These are phyloP conservation scores for Anthopleura sola DNA, from an alignment of 64 coral and sea anemone species.

Conservation along the genomic window DNA sequence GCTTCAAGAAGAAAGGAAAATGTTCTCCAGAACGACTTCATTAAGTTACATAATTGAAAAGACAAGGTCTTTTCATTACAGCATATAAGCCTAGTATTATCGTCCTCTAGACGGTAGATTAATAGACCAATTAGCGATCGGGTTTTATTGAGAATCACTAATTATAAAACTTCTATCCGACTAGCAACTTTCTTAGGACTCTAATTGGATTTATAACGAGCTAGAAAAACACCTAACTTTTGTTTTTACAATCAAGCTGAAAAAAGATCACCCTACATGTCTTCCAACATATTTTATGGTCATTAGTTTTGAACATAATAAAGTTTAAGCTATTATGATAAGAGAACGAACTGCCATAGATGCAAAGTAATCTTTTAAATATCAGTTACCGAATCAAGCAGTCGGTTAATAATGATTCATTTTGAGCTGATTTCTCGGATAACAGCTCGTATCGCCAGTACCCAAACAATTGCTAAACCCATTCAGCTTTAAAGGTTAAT, in stretches of 20 bases:
- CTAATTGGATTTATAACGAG: not conserved
- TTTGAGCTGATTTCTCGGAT: not conserved
- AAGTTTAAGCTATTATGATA: not conserved
- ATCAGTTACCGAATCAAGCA: not conserved
- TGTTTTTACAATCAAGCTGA: not conserved
- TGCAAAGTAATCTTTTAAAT: not conserved
- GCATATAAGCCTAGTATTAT: not conserved
- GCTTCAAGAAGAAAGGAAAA: not conserved
- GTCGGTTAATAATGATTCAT: not conserved
- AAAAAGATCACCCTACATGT: not conserved
- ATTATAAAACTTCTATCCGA: not conserved
- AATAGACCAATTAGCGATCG: conserved; percentile 1
- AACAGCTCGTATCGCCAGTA: not conserved
- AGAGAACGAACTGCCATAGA: not conserved
- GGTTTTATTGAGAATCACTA: not conserved
- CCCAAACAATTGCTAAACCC: too few relatives aligned
- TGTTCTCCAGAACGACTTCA: not conserved
- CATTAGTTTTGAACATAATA: not conserved
- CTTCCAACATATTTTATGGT: not conserved
- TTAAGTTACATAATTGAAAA: not conserved
- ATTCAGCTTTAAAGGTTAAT: not conserved
- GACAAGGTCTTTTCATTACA: not conserved
- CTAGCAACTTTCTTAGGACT: not conserved
- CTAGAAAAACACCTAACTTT: not conserved
- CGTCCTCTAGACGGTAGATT: not conserved